Percentiles rank a stretch among this genome's conserved stretches.
Evolutionary conservation across 2,888 invertebrate genomes (phyloP).

Genomic region (Neoitamus cyanurus): DNA sequence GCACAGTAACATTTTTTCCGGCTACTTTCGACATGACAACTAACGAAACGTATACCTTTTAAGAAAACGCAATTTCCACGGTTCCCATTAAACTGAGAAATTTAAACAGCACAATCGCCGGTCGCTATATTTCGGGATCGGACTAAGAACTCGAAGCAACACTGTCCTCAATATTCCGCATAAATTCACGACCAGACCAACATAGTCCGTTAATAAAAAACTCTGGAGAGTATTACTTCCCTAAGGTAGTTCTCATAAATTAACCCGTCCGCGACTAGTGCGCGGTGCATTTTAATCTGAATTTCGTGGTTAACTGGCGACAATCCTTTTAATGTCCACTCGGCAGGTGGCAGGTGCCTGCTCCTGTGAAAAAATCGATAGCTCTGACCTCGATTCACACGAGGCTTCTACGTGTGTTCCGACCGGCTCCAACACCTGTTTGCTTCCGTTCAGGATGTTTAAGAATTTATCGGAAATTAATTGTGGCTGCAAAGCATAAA

Average conservation of each 20-base stretch:
- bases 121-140: neutral
- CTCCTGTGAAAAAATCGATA: slow-evolving; percentile 29
- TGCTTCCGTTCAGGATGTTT: neutral
- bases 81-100: neutral
- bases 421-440: slow-evolving; percentile 16
- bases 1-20: slow-evolving; percentile 56
- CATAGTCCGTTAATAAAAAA: neutral
- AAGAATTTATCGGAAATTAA: neutral
- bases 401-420: neutral
- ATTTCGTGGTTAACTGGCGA: slow-evolving; percentile 16
- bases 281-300: slow-evolving; percentile 19
- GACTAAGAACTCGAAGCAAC: neutral
- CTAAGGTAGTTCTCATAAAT: neutral
- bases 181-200: neutral
- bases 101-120: neutral
- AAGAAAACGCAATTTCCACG: neutral
- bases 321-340: slow-evolving; percentile 25
- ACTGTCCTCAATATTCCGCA: neutral
- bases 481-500: too few relatives aligned
- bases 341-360: slow-evolving; percentile 12
- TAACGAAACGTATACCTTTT: neutral
- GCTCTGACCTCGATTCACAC: slow-evolving; percentile 10
- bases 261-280: neutral
- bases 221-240: neutral
- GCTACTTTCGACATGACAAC: slow-evolving; percentile 53